These are phyloP conservation scores for Aproaerema taeniolella DNA, from an alignment of 2,888 invertebrate species.

Conservation along the genomic window DNA sequence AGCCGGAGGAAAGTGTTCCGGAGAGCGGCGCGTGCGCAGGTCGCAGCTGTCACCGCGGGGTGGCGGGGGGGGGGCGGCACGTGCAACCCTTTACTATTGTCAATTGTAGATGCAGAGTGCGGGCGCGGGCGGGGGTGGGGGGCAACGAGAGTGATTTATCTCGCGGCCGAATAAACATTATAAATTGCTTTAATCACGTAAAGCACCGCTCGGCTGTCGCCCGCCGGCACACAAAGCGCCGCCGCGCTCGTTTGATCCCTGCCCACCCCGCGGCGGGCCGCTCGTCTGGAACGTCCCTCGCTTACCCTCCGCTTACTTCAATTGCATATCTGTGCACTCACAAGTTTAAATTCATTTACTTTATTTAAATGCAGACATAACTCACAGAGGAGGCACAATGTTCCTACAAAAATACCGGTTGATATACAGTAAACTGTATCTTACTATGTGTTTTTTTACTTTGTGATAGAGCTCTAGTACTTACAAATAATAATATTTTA, in stretches of 20 bases:
- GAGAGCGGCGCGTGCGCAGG: slow-evolving; percentile 28
- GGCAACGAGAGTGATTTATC: slow-evolving; percentile 29
- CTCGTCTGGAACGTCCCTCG: neutral
- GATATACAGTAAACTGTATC: too few species aligned
- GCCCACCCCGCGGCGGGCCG: neutral
- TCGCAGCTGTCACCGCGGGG: slow-evolving; percentile 12
- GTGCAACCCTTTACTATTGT: slow-evolving; percentile 21
- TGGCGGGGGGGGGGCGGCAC: slow-evolving; percentile 13
- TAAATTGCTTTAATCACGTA: slow-evolving; percentile 61
- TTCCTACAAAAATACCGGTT: too few species aligned
- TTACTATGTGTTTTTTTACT: too few species aligned
- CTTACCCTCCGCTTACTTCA: neutral
- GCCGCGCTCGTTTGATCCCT: neutral
- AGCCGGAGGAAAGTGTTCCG: neutral
- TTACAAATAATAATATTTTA: too few species aligned
- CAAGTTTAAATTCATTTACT: neutral
- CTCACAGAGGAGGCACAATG: too few species aligned
- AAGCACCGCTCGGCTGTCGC: slow-evolving; percentile 27
- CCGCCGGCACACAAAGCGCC: neutral
- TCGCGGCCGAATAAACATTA: slow-evolving; percentile 47
- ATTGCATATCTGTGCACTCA: neutral
- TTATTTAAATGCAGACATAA: too few species aligned
- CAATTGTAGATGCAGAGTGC: too few species aligned
- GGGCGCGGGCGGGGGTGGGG: slow-evolving; percentile 14
- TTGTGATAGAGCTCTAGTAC: too few species aligned